phyloP scores from a whole-genome alignment of 2,797 vertebrate genomes.

The Tragopan temminckii region DNA sequence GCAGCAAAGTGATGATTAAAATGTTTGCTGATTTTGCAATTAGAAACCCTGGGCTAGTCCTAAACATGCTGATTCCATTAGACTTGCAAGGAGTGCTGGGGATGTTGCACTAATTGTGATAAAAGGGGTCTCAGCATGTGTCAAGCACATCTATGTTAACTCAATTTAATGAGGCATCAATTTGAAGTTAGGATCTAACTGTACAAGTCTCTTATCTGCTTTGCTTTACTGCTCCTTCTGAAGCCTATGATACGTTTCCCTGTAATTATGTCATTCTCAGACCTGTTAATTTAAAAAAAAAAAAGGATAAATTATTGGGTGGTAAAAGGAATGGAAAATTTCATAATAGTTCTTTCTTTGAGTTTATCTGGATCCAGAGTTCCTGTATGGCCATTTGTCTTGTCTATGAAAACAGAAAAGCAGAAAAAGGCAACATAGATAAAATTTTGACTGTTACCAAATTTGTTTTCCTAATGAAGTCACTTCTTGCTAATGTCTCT shows the following conservation, averaged over 20 bases:
- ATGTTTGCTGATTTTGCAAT: slow-evolving; percentile 47
- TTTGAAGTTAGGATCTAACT: background rate
- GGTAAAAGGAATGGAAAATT: background rate
- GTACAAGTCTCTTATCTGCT: background rate
- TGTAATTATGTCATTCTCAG: background rate
- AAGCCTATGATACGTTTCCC: background rate
- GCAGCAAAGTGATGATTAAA: slow-evolving; percentile 17
- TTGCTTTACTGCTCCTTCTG: background rate
- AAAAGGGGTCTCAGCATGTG: slow-evolving; percentile 48
- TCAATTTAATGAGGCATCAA: slow-evolving; percentile 29
- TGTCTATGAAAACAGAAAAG: background rate
- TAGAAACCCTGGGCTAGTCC: slow-evolving; percentile 27
- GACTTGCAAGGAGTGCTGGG: slow-evolving; percentile 40
- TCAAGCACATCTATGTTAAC: slow-evolving; percentile 35
- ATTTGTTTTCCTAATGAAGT: background rate
- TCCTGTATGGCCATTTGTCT: background rate
- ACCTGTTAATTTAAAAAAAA: background rate
- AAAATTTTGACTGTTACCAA: background rate
- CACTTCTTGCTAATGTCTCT: background rate
- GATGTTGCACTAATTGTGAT: slow-evolving; percentile 80
- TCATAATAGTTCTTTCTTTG: background rate
- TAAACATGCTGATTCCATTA: slow-evolving; percentile 18
- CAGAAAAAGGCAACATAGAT: background rate
- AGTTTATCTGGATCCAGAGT: background rate
- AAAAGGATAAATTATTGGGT: background rate